A percentile compares a stretch with the other conserved stretches of the same genome.
Conservation (phyloP, 2,113 vertebrate species). For the Danionella cerebrum region DNA sequence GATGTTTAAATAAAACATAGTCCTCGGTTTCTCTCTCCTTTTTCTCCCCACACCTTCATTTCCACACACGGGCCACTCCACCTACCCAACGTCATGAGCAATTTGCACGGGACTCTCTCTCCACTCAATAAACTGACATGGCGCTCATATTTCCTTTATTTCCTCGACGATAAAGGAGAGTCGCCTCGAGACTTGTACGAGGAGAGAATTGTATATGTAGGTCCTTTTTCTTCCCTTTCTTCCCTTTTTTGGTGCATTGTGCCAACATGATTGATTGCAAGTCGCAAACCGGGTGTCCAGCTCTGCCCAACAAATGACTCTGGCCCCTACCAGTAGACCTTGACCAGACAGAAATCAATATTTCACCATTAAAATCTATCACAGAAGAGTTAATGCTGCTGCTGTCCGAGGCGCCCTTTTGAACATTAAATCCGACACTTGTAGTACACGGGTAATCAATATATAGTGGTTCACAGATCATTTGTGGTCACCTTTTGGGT, state of each 20-base stretch:
- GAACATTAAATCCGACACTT: conserved; percentile 99
- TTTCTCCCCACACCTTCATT: conserved; percentile 58
- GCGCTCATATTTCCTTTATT: conserved; percentile 72
- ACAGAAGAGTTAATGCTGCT: conserved; percentile 93
- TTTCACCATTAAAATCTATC: conserved; percentile 99
- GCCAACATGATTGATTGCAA: conserved; percentile 94
- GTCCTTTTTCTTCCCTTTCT: conserved; percentile 7
- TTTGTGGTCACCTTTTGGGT: conserved; percentile 93
- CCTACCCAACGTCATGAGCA: conserved; percentile 81
- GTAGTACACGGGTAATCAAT: conserved; percentile 97
- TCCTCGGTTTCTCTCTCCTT: conserved; percentile 21
- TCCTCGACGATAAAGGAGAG: conserved; percentile 42
- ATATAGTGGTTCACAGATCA: conserved; percentile 97
- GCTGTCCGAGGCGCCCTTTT: conserved; percentile 93
- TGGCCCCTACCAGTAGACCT: conserved; percentile 94
- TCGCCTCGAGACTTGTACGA: conserved; percentile 16
- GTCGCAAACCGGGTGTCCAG: conserved; percentile 79
- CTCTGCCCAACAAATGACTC: conserved; percentile 98
- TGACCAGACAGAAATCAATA: conserved; percentile 99
- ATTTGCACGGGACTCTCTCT: conserved; percentile 74
- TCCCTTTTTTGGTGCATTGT: conserved; percentile 46
- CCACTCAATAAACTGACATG: conserved; percentile 83
- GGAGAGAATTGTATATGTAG: conserved; percentile 29
- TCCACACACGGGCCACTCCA: conserved; percentile 69
- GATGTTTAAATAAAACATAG: conserved; percentile 93